A percentile compares a stretch with the other conserved stretches of the same genome.
These are phyloP conservation scores for Cephonodes hylas DNA, from an alignment of 2,888 invertebrate species.

Conservation along the genomic window DNA sequence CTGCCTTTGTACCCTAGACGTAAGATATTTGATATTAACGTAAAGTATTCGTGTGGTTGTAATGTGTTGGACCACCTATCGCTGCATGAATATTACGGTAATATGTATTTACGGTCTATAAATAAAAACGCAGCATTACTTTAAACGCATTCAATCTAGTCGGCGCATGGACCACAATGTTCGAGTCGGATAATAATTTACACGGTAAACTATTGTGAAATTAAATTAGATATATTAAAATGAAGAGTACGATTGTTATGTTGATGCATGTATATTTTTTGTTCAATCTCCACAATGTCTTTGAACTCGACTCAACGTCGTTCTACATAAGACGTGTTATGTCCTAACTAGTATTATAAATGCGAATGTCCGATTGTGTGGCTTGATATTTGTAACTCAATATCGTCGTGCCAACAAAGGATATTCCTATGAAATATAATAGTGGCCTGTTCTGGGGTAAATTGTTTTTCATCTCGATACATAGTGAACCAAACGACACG, in stretches of 20 bases:
- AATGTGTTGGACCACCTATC: neutral
- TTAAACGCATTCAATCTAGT: neutral
- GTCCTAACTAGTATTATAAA: conserved; percentile 1
- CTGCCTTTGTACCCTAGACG: too few relatives aligned
- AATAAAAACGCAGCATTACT: conserved; percentile 5
- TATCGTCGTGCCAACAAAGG: neutral
- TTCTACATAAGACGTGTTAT: neutral
- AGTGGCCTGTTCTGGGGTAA: neutral
- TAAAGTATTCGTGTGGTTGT: neutral
- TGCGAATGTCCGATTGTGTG: neutral
- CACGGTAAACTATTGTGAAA: conserved; percentile 19
- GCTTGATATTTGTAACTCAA: neutral
- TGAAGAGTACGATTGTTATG: conserved; percentile 24
- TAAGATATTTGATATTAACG: neutral
- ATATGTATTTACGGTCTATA: neutral
- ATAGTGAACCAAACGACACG: neutral
- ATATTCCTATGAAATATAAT: neutral
- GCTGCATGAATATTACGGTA: conserved; percentile 9
- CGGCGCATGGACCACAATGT: neutral
- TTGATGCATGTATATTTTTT: conserved; percentile 23
- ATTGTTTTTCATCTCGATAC: neutral
- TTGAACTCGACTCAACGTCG: conserved; percentile 16
- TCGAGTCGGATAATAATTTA: neutral
- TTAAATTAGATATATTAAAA: conserved; percentile 23
- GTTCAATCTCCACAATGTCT: conserved; percentile 18